Conservation (phyloP, 2,113 vertebrate species). For the Aptenodytes patagonicus region DNA sequence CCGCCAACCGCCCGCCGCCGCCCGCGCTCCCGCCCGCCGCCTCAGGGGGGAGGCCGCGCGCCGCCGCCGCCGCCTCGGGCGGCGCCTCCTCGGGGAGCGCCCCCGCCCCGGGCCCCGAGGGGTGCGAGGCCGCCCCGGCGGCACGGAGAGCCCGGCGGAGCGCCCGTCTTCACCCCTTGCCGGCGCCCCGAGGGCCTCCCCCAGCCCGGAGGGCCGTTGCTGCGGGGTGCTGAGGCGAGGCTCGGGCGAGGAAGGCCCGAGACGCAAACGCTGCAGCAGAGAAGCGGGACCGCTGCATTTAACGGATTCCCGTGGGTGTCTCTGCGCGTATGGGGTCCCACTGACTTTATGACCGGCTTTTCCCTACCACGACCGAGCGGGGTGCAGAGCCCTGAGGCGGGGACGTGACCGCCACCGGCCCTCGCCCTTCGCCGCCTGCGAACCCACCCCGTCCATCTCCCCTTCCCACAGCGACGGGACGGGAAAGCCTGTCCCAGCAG, state of each 20-base stretch:
- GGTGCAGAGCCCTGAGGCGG: not conserved
- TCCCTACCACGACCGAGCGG: not conserved
- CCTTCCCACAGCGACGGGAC: not conserved
- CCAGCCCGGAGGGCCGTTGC: not conserved
- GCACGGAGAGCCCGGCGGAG: too few relatives aligned
- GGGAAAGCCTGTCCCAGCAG: not conserved
- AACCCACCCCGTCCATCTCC: not conserved
- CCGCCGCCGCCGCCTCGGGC: too few relatives aligned
- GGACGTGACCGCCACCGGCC: too few relatives aligned
- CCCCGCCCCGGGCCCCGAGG: not conserved
- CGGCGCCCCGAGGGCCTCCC: not conserved
- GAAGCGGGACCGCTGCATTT: too few relatives aligned
- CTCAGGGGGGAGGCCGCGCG: too few relatives aligned
- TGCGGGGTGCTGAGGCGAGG: not conserved
- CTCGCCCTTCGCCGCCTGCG: not conserved
- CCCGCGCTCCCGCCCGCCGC: too few relatives aligned
- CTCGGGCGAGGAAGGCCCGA: not conserved
- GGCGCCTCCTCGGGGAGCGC: too few relatives aligned
- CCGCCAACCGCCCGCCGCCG: too few relatives aligned
- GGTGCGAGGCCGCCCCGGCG: not conserved
- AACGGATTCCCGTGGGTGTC: not conserved
- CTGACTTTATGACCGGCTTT: too few relatives aligned
- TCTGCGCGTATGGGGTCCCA: accelerated
- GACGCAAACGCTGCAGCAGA: not conserved
- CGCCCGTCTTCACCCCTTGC: not conserved